Evolutionary conservation across 1,140 invertebrate genomes (phyloP).

Genomic region (Drosophila kepulauana): DNA sequence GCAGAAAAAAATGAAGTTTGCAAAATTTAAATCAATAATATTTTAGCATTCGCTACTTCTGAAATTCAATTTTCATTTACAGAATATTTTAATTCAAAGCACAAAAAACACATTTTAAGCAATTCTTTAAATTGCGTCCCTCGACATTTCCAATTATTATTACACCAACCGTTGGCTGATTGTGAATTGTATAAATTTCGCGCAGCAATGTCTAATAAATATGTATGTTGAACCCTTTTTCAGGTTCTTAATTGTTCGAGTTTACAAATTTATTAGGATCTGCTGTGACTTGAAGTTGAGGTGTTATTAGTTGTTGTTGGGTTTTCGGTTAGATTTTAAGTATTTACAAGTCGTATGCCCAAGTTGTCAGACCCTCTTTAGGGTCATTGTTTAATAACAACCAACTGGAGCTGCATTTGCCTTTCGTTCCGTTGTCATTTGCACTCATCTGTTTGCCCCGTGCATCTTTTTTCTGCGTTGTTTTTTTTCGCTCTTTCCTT

Average conservation of each 20-base stretch:
- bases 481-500: not conserved
- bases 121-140: not conserved
- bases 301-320: not conserved
- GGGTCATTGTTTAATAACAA: slow-evolving; percentile 15
- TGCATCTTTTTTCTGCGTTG: slow-evolving; percentile 8
- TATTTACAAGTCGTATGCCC: slow-evolving; percentile 5
- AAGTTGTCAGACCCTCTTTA: slow-evolving; percentile 21
- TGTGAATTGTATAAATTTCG: slow-evolving; percentile 13
- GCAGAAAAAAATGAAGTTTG: no score
- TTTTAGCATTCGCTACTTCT: not conserved
- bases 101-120: not conserved
- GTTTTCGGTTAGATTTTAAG: not conserved
- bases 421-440: slow-evolving; percentile 44
- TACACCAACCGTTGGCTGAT: not conserved
- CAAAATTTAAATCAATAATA: no score
- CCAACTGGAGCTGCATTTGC: slow-evolving; percentile 52
- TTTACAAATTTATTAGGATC: slow-evolving; percentile 27
- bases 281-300: not conserved
- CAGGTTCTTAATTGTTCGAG: slow-evolving; percentile 5
- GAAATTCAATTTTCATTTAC: not conserved
- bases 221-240: slow-evolving; percentile 12
- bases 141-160: not conserved
- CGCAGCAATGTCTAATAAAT: slow-evolving; percentile 13
- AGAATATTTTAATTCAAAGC: no score
- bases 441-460: slow-evolving; percentile 31